Conservation (phyloP, 2,113 vertebrate species). For the Caloenas nicobarica region DNA sequence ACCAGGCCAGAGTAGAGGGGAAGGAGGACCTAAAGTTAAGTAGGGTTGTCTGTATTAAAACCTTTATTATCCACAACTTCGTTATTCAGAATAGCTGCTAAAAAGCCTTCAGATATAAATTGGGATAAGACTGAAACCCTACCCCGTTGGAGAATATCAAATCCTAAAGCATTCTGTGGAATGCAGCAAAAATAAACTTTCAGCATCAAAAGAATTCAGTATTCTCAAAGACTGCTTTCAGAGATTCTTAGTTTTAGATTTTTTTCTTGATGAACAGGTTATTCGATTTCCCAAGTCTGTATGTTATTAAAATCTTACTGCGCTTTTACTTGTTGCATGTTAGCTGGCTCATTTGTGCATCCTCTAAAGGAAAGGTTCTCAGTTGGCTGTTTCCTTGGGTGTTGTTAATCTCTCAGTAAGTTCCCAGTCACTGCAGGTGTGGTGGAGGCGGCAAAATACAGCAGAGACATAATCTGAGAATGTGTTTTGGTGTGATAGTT, state of each 20-base stretch:
- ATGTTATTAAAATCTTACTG: neutral
- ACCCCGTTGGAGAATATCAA: neutral
- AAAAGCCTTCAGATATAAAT: neutral
- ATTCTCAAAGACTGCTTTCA: neutral
- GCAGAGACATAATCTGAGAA: neutral
- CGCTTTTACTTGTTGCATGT: neutral
- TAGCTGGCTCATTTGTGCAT: neutral
- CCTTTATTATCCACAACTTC: neutral
- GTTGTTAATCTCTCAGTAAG: neutral
- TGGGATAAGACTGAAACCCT: neutral
- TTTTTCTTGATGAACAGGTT: neutral
- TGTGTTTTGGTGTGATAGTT: neutral
- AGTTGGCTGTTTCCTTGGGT: neutral
- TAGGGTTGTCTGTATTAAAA: neutral
- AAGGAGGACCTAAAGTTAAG: too few species aligned
- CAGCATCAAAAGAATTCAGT: neutral
- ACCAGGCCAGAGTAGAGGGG: too few species aligned
- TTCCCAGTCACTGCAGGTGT: neutral
- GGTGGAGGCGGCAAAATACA: neutral
- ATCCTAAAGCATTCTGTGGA: neutral
- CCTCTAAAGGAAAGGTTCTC: neutral
- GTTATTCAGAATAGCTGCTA: neutral
- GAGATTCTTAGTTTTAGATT: neutral
- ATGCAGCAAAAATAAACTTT: neutral
- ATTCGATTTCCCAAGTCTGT: neutral